Evolutionary conservation across 2,888 invertebrate genomes (phyloP).

Genomic region (Melangyna quadrimaculata): DNA sequence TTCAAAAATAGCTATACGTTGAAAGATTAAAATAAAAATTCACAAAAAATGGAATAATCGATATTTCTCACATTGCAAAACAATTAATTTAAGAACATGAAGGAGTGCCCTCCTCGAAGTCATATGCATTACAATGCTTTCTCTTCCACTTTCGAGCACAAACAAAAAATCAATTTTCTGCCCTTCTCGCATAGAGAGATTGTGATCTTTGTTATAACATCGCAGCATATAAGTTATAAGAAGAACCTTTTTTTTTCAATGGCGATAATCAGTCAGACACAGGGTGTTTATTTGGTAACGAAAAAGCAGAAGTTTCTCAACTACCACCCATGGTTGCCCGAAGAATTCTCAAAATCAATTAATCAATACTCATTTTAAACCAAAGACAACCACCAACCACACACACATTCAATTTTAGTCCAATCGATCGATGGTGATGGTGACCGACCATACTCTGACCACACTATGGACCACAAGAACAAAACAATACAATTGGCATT

Average conservation of each 20-base stretch:
- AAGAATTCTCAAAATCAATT: constrained; percentile 54
- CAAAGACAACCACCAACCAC: constrained; percentile 16
- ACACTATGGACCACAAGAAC: constrained; percentile 40
- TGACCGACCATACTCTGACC: constrained; percentile 43
- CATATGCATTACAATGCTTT: constrained; percentile 23
- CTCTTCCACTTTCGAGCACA: constrained; percentile 44
- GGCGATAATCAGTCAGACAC: constrained; percentile 52
- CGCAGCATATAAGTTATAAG: not conserved
- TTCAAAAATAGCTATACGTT: not conserved
- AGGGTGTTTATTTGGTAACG: constrained; percentile 69
- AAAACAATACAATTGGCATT: constrained; percentile 66
- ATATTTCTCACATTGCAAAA: constrained; percentile 29
- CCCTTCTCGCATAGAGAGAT: constrained; percentile 31
- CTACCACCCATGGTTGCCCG: constrained; percentile 63
- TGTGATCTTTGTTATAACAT: constrained; percentile 26
- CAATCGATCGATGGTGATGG: not conserved
- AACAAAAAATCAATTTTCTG: not conserved
- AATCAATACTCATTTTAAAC: constrained; percentile 60
- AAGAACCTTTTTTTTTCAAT: constrained; percentile 12
- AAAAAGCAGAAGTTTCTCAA: constrained; percentile 38
- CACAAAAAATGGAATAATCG: not conserved
- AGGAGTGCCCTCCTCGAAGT: constrained; percentile 6
- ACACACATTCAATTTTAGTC: not conserved
- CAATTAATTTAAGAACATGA: constrained; percentile 40
- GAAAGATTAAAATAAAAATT: not conserved